A percentile compares a stretch with the other conserved stretches of the same genome.
phyloP scores from a whole-genome alignment of 2,113 vertebrate species.

The Pachypanchax playfairii region DNA sequence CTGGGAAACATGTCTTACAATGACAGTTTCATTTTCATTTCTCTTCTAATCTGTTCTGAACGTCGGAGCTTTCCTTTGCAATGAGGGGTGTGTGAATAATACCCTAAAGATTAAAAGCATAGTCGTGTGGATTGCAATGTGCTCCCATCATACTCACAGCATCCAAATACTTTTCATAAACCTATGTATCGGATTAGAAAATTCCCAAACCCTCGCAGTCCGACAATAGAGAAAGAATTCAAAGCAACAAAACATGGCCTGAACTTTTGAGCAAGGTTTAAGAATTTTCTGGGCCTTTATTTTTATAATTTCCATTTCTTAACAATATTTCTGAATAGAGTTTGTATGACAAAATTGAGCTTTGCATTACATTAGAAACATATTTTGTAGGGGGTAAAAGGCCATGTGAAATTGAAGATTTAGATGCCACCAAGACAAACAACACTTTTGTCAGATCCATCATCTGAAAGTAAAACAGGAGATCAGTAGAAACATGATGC shows the following conservation, averaged over 20 bases:
- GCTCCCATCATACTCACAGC: slow-evolving; percentile 48
- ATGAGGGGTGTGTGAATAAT: slow-evolving; percentile 56
- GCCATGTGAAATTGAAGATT: slow-evolving; percentile 49
- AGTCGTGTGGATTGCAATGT: slow-evolving; percentile 46
- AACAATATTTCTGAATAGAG: slow-evolving; percentile 42
- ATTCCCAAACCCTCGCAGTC: slow-evolving; percentile 25
- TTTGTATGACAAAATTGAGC: slow-evolving; percentile 46
- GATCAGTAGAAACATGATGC: slow-evolving; percentile 56
- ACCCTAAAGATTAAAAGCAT: slow-evolving; percentile 64
- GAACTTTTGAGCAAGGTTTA: slow-evolving; percentile 60
- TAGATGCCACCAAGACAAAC: slow-evolving; percentile 41
- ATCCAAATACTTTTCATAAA: slow-evolving; percentile 70
- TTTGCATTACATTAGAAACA: slow-evolving; percentile 60
- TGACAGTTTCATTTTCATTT: slow-evolving; percentile 23
- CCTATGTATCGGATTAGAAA: slow-evolving; percentile 69
- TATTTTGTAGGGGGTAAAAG: slow-evolving; percentile 29
- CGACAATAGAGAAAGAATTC: slow-evolving; percentile 56
- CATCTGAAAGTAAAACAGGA: slow-evolving; percentile 58
- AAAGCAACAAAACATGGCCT: slow-evolving; percentile 60
- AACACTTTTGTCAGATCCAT: slow-evolving; percentile 59
- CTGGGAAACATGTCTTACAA: slow-evolving; percentile 15
- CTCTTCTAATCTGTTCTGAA: slow-evolving; percentile 51
- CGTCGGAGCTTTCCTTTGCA: slow-evolving; percentile 40
- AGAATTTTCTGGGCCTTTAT: slow-evolving; percentile 24
- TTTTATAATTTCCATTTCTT: slow-evolving; percentile 17